Base-by-base conservation (phyloP, 1,140 invertebrate species). In the Drosophila parabipectinata region DNA sequence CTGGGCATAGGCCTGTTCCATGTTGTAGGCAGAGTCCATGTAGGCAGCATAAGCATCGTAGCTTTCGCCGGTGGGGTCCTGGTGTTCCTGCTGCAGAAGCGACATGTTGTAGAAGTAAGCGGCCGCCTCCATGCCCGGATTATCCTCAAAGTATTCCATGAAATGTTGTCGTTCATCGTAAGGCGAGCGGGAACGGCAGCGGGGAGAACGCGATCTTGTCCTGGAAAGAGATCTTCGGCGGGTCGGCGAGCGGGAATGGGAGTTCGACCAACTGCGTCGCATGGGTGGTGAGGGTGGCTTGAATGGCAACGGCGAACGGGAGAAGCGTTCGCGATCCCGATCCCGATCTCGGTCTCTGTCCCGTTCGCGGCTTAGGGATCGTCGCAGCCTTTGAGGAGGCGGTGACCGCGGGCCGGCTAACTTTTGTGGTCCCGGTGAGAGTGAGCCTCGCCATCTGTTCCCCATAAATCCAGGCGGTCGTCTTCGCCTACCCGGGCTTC, bases 281-380 rank as follows among this genome's bases (percentile, higher is more conserved):
- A 90, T 91, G 6, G 90, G 90, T n/a, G 90, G 90, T 14, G 90
- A 91, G 0, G 90, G 90, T 3, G 90, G 90, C 45, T 89, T 91
- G 9, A 91, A 91, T 8, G 87, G 90, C 41, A 91, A 50, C 10
- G 90, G 90, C 3, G 90, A 91, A 8, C 90, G 83, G 21, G 77
- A 78, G 9, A 54, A 54, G 2, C 52, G 64, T 1, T 69, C 66
- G 2, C 80, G 62, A 15, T 82, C 88, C 0, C 79, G 64, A 12
- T 88, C 88, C 0, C 60, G 12, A 0, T 61, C 63, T 5, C 39
- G 39, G 8, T 41, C 39, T 41, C 41, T 44, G 15, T 44, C 41
- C 10, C 79, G 64, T 21, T 88, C 89, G 0, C 74, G 63, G 39
- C 88, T 77, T 18, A 83, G 72, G 1, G 85, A 90, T 18, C 73